Evolutionary conservation across 2,797 vertebrate species (phyloP).

Genomic region (Orientallactaga sibirica): DNA sequence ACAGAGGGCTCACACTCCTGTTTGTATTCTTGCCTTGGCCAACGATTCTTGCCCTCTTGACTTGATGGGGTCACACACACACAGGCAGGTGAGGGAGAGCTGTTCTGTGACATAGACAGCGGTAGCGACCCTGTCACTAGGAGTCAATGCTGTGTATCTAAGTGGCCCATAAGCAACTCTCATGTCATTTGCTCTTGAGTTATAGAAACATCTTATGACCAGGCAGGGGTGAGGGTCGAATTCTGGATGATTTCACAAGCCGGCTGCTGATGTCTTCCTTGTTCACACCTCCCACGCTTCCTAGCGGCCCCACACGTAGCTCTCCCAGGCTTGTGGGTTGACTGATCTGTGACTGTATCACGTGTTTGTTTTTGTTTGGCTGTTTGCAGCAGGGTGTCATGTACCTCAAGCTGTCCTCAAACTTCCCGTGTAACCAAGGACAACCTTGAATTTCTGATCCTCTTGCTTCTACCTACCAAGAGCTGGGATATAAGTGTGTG

Average conservation of each 20-base stretch:
- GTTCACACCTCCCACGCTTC: no score
- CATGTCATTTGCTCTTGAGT: neutral
- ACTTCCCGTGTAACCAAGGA: no score
- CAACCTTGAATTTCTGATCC: no score
- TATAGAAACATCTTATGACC: neutral
- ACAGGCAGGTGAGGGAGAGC: neutral
- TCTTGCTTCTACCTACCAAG: no score
- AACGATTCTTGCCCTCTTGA: neutral
- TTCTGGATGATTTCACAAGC: neutral
- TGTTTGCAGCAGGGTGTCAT: no score
- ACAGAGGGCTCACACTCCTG: no score
- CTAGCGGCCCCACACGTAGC: no score
- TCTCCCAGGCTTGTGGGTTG: no score
- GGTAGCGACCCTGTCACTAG: neutral
- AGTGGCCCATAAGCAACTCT: constrained; percentile 8
- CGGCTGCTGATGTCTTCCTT: neutral
- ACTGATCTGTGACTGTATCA: no score
- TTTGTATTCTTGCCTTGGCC: neutral
- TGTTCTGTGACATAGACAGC: neutral
- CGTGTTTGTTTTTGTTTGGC: neutral
- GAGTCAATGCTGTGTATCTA: neutral
- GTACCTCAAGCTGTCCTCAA: no score
- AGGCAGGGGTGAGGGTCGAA: neutral
- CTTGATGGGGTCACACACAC: neutral
- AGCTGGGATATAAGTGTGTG: no score